Conservation (phyloP, 2,113 vertebrate genomes). For the Channa argus region DNA sequence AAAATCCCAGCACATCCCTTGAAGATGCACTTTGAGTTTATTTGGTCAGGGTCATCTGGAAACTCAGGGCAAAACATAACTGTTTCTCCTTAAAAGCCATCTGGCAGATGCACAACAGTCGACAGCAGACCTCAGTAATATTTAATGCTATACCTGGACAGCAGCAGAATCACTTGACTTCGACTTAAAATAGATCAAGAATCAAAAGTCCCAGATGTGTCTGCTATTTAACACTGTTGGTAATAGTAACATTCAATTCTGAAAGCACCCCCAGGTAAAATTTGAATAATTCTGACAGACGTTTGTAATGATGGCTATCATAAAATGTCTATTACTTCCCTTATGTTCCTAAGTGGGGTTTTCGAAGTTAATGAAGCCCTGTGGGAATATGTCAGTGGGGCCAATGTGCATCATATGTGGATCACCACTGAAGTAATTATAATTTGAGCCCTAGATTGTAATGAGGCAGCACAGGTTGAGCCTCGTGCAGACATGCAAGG, state of each 20-base stretch:
- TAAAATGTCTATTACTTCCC: constrained; percentile 54
- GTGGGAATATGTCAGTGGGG: constrained; percentile 33
- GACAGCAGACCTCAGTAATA: constrained; percentile 11
- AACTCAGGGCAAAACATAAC: constrained; percentile 27
- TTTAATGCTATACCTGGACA: constrained; percentile 37
- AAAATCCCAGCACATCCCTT: constrained; percentile 38
- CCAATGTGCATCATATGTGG: constrained; percentile 21
- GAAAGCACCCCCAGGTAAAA: constrained; percentile 17
- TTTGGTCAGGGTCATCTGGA: constrained; percentile 52
- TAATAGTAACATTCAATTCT: constrained; percentile 36
- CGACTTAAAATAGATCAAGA: not conserved
- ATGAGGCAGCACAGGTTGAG: constrained; percentile 1
- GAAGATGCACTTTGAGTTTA: constrained; percentile 29
- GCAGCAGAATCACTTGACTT: constrained; percentile 7
- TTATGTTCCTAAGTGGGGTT: constrained; percentile 16
- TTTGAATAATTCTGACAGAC: constrained; percentile 51
- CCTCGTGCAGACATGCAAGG: not conserved
- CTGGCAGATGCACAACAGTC: constrained; percentile 12
- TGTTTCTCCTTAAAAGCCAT: constrained; percentile 34
- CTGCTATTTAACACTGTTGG: constrained; percentile 13
- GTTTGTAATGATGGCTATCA: constrained; percentile 47
- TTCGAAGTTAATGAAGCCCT: constrained; percentile 58
- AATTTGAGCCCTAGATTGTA: constrained; percentile 4
- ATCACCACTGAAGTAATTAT: constrained; percentile 16
- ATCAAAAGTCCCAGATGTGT: constrained; percentile 6